A percentile compares a stretch with the other conserved stretches of the same genome.
These are phyloP conservation scores for Hycleus phaleratus DNA, from an alignment of 1,140 invertebrate genomes.

Conservation along the genomic window DNA sequence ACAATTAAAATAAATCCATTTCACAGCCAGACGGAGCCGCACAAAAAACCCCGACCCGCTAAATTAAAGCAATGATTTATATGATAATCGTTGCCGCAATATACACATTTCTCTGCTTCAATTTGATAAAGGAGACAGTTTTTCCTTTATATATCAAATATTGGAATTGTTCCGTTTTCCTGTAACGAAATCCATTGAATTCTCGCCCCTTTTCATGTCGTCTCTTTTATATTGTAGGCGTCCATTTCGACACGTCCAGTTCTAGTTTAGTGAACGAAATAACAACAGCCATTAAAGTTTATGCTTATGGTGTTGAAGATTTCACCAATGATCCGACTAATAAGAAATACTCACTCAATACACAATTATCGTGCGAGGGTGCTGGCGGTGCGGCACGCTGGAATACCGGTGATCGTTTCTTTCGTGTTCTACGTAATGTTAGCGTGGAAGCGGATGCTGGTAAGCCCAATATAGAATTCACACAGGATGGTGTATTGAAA, in stretches of 20 bases:
- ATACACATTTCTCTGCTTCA: no score
- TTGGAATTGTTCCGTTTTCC: no score
- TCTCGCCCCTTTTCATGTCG: no score
- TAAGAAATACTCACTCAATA: conserved; percentile 62
- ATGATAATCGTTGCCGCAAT: no score
- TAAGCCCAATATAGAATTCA: conserved; percentile 78
- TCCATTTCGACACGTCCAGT: conserved; percentile 84
- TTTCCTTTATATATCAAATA: no score
- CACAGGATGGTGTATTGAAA: conserved; percentile 77
- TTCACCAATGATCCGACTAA: conserved; percentile 70
- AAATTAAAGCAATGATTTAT: no score
- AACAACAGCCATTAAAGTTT: conserved; percentile 81
- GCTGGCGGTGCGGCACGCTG: conserved; percentile 61
- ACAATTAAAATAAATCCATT: no score
- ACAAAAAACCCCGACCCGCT: no score
- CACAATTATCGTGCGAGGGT: conserved; percentile 73
- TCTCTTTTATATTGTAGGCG: conserved; percentile 49
- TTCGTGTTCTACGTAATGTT: conserved; percentile 73
- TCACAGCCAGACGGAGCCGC: no score
- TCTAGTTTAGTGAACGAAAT: conserved; percentile 75
- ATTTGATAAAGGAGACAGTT: no score
- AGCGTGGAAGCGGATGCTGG: conserved; percentile 70
- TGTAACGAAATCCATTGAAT: no score
- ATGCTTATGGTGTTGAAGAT: conserved; percentile 81
- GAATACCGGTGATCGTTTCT: conserved; percentile 67